A percentile compares a stretch with the other conserved stretches of the same genome.
phyloP scores from a whole-genome alignment of 2,888 invertebrate species.

The Meta bourneti region DNA sequence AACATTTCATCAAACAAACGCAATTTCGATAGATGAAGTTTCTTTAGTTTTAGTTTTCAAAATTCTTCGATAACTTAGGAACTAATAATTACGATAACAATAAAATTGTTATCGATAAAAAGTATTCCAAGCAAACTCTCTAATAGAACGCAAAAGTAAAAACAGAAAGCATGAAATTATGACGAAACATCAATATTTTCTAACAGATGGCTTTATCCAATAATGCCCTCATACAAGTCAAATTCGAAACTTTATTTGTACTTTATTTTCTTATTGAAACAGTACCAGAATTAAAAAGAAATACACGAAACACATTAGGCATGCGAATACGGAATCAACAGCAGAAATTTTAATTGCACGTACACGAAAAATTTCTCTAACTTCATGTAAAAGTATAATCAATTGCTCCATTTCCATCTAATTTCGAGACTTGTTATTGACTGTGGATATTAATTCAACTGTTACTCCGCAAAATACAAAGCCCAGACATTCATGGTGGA shows the following conservation, averaged over 20 bases:
- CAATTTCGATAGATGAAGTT: too few species aligned
- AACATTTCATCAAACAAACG: too few species aligned
- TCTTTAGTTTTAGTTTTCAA: too few species aligned
- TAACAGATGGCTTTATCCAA: background rate
- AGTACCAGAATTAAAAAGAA: background rate
- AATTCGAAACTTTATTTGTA: background rate
- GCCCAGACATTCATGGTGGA: background rate
- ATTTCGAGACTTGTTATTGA: constrained; percentile 39
- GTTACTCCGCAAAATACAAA: constrained; percentile 10
- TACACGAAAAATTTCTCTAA: constrained; percentile 1
- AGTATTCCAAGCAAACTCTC: background rate
- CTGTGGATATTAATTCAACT: constrained; percentile 37
- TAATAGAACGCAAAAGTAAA: background rate
- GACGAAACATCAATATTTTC: background rate
- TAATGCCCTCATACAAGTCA: background rate
- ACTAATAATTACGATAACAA: too few species aligned
- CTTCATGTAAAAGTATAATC: constrained; percentile 23
- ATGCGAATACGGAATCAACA: background rate
- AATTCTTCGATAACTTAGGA: too few species aligned
- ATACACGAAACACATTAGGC: background rate
- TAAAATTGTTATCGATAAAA: background rate
- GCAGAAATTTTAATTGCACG: constrained; percentile 1
- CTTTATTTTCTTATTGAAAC: background rate
- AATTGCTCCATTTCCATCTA: background rate
- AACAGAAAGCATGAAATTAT: background rate